A percentile compares a stretch with the other conserved stretches of the same genome.
phyloP scores from a whole-genome alignment of 2,113 vertebrate species.

The Suricata suricatta region DNA sequence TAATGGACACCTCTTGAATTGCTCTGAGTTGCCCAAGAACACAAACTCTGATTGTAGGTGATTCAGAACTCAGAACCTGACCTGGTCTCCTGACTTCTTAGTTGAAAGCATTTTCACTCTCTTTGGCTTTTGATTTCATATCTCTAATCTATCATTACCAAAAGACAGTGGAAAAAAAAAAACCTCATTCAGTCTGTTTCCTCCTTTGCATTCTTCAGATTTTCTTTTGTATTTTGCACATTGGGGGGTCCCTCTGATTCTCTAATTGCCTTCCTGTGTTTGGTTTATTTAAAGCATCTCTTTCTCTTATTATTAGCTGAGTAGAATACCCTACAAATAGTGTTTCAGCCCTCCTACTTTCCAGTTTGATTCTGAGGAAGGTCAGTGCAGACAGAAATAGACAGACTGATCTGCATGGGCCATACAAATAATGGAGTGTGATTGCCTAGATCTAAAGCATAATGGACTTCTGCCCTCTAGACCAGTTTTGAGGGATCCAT shows the following conservation, averaged over 20 bases:
- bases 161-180: background rate
- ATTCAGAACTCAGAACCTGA: conserved; percentile 28
- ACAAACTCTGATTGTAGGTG: conserved; percentile 13
- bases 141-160: conserved; percentile 44
- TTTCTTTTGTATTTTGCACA: conserved; percentile 53
- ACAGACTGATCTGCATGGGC: background rate
- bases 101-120: conserved; percentile 30
- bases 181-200: conserved; percentile 35
- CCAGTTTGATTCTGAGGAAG: background rate
- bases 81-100: conserved; percentile 17
- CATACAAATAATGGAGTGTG: background rate
- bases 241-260: background rate
- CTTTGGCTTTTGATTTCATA: conserved; percentile 35
- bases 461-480: background rate
- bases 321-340: background rate
- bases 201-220: conserved; percentile 30
- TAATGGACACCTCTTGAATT: conserved; percentile 15
- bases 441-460: background rate
- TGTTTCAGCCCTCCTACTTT: conserved; percentile 9
- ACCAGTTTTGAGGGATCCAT: background rate
- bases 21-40: background rate
- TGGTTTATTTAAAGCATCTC: conserved; percentile 47
- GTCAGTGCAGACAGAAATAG: background rate
- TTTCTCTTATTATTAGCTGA: conserved; percentile 43
- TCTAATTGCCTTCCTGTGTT: conserved; percentile 53